Conservation (phyloP, 2,888 invertebrate species). For the Sceliomorpha sp. region DNA sequence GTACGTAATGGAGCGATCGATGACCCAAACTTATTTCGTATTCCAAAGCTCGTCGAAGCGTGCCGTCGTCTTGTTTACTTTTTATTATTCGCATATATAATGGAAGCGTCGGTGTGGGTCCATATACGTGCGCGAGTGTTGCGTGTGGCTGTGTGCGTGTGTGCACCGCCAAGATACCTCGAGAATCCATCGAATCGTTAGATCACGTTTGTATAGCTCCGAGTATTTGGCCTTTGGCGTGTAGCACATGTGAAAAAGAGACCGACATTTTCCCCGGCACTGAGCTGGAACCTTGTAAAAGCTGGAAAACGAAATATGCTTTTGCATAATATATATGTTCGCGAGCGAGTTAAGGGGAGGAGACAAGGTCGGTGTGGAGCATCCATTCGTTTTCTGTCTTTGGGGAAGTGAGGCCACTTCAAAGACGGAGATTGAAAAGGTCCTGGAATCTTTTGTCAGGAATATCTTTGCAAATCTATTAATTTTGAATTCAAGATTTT, state of each 20-base stretch:
- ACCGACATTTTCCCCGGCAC: conserved; percentile 1
- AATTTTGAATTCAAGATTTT: no score
- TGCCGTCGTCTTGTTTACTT: conserved; percentile 47
- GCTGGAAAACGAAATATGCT: conserved; percentile 12
- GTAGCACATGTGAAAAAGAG: conserved; percentile 10
- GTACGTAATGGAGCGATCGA: conserved; percentile 54
- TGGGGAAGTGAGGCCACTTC: no score
- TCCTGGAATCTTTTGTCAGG: no score
- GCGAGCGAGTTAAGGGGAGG: no score
- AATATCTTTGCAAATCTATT: no score
- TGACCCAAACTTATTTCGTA: conserved; percentile 52
- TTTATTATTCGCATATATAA: conserved; percentile 46
- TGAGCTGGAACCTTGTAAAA: not conserved
- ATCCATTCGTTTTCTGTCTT: no score
- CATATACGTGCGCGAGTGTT: no score
- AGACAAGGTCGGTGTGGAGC: no score
- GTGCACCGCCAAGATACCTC: not conserved
- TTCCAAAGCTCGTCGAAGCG: conserved; percentile 50
- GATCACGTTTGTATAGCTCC: conserved; percentile 36
- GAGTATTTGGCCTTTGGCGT: conserved; percentile 33
- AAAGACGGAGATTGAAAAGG: no score
- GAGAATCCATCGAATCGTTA: conserved; percentile 27
- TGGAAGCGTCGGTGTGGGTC: no score
- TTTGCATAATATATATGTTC: conserved; percentile 19
- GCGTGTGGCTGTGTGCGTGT: no score